Base-by-base conservation (phyloP, 2,888 invertebrate species). In the Ochropleura leucogaster region DNA sequence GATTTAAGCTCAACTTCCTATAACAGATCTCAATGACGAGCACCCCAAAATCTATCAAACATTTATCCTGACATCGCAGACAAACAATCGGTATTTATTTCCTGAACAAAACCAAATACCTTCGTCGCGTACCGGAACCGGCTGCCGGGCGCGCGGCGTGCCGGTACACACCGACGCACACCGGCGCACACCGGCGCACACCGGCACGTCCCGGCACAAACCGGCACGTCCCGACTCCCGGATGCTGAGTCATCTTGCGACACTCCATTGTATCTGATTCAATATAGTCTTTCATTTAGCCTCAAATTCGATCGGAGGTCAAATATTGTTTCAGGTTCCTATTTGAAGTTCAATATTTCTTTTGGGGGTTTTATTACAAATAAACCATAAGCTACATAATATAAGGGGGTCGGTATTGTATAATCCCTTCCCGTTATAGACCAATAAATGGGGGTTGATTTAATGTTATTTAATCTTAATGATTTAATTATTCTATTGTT, bases 271-370 rank as follows among this genome's bases (percentile, higher is more conserved):
- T 76, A 53, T 65, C 47, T 68, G 68, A 80, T 80, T 80, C 76
- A 80, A 76, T 80, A 75, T 68, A 68, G 73, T 79, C 20, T 71
- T 77, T 71, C 66, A 67, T 66, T 68, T 53, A 59, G 47, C 40
- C 20, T 40, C 44, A 57, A 71, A 64, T 42, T 69, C 49, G 64
- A 66, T 60, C 20, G 59, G 49, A 75, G 75, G 47, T 64, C 80
- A 75, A 80, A 80, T 76, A 80, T 80, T 80, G 80, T 70, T 68
- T 79, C 74, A 74, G 79, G 79, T 55, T 59, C 51, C 44, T 79
- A 79, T 79, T 79, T 79, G 79, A 65, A 55, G 72, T 73, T 64
- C 67, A 73, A 79, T 79, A 73, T 79, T 73, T 73, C 79, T 72
- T 66, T 55, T 64, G 68, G 30, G n/a, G 68, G 68, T 65, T 68